Evolutionary conservation across 2,113 vertebrate genomes (phyloP).

Genomic region (Myiozetetes cayanensis): DNA sequence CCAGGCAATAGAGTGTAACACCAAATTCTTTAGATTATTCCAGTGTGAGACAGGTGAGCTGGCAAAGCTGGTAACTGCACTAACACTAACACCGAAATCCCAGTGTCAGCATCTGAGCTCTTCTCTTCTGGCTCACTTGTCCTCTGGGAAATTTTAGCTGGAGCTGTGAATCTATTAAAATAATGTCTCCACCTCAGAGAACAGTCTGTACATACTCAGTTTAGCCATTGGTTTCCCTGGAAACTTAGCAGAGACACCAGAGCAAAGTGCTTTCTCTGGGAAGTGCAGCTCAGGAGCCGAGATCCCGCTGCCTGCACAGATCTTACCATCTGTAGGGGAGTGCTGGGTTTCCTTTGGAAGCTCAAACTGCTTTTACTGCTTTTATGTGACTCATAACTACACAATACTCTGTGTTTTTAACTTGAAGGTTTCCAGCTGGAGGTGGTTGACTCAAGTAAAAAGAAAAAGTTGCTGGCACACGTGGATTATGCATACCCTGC

Average conservation of each 20-base stretch:
- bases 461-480: not conserved
- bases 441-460: not conserved
- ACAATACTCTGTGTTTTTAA: not conserved
- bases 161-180: slow-evolving; percentile 1
- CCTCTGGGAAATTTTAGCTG: not conserved
- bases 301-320: not conserved
- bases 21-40: not conserved
- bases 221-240: slow-evolving; percentile 51
- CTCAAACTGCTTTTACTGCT: not conserved
- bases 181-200: slow-evolving; percentile 7
- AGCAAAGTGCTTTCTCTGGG: not conserved
- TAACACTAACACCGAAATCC: not conserved
- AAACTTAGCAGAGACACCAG: slow-evolving; percentile 20
- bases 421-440: not conserved
- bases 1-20: not conserved
- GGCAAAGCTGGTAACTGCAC: not conserved
- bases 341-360: not conserved
- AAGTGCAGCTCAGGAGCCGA: not conserved
- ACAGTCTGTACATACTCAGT: slow-evolving; percentile 20
- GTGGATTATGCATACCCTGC: not conserved
- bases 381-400: not conserved
- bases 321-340: slow-evolving; percentile 31
- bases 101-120: not conserved
- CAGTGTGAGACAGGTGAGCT: not conserved
- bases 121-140: not conserved